Percentiles rank a stretch among this genome's conserved stretches.
Evolutionary conservation across 2,113 vertebrate species (phyloP).

Genomic region (Steatornis caripensis): DNA sequence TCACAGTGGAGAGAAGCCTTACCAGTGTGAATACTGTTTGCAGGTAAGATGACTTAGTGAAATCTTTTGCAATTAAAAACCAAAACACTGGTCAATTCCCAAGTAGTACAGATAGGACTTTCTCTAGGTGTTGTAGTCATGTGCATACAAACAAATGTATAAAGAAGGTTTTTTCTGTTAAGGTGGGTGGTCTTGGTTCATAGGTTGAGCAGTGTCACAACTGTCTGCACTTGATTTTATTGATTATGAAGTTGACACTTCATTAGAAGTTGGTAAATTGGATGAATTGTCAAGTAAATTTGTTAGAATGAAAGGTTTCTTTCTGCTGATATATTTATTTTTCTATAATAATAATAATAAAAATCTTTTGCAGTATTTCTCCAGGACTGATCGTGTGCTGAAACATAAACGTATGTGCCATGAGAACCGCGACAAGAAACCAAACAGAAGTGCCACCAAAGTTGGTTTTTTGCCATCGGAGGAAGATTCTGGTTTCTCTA

Average conservation of each 20-base stretch:
- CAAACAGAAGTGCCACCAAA: conserved; percentile 86
- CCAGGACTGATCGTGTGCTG: conserved; percentile 95
- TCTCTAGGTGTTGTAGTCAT: background rate
- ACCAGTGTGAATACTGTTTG: conserved; percentile 98
- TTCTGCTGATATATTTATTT: background rate
- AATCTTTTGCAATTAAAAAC: background rate
- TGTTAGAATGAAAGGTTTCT: background rate
- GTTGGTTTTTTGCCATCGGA: conserved; percentile 79
- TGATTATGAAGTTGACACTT: background rate
- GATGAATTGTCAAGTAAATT: background rate
- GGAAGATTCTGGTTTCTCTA: conserved; percentile 78
- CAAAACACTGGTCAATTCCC: background rate
- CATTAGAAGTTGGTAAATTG: background rate
- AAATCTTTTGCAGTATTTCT: conserved; percentile 85
- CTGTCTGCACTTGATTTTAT: background rate
- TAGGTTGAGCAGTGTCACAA: background rate
- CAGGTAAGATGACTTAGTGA: conserved; percentile 78
- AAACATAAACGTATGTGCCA: conserved; percentile 99
- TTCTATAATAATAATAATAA: background rate
- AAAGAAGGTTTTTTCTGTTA: background rate
- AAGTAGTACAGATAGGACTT: background rate
- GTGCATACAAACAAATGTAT: background rate
- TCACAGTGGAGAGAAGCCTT: conserved; percentile 98
- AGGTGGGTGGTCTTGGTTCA: background rate
- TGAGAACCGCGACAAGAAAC: conserved; percentile 92